Base-by-base conservation (phyloP, 2,797 vertebrate species). In the Phalanger gymnotis region DNA sequence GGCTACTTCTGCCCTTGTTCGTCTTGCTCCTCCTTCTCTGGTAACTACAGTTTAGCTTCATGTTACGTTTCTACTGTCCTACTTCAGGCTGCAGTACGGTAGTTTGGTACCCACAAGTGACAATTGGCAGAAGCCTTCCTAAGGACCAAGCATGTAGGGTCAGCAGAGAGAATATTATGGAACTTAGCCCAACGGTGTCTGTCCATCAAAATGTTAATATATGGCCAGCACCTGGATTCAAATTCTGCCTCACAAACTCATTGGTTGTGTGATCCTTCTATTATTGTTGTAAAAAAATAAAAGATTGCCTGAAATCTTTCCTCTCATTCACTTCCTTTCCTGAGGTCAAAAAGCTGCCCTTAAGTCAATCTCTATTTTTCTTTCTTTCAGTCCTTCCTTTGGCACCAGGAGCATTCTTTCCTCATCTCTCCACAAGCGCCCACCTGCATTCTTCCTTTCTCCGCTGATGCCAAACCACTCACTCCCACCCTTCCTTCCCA, bases 371-470 rank as follows among this genome's bases (percentile, higher is more conserved):
- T 25, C 22, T 9, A 81, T 81, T 47, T 47, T 81, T 81, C 73
- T 66, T 34, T 66, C 61, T 53, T 57, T 52, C 10, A 90, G 92
- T 0, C 34, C 53, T 16, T 51, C 34, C 34, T 25, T 40, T 87
- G 92, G 92, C 66, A 51, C 13, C 53, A 81, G 13, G 92, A 28
- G 14, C 28, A 25, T 61, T 57, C 51, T 40, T 58, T 34, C 53
- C 25, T 0, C 54, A 47, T 25, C 22, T 57, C 31, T 1, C 51
- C 9, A 4, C 1, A 53, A 27, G 4, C 0, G 0, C 56, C 73
- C 11, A 14, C 0, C n/a, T 0, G 0, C 54, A 47, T 11, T 34
- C 52, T 14, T n/a, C n/a, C 0, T 0, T 81, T 40, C 47, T 95
- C 94, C 73, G 27, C 58, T 5, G 51, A 51, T 90, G 73, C 73